Base-by-base conservation (phyloP, 2,797 vertebrate genomes). In the Odontamblyopus lacepedii region DNA sequence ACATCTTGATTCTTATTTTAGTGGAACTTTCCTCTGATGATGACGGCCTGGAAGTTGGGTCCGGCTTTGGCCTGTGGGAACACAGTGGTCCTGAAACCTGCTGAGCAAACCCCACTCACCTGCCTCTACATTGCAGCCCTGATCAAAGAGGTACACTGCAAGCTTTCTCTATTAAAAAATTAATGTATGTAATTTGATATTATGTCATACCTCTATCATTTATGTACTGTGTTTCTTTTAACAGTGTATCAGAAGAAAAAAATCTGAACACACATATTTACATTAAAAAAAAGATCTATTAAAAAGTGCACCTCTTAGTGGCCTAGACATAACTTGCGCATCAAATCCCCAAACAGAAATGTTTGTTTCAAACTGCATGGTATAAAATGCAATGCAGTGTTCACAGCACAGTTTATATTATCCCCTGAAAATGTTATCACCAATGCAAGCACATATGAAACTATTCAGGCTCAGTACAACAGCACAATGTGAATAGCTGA, bases 21-120 rank as follows among this genome's bases (percentile, higher is more conserved):
- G 98, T 99, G 98, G 98, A 99, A 99, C 95, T 99, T 99, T 92
- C 97, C 98, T 81, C 92, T 99, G 88, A 94, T 99, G 94, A 99
- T 99, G 98, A 97, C 96, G 83, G 96, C 96, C 55, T 99, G 98
- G 98, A 99, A 99, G 94, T 94, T 98, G 75, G 98, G 95, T 65
- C 98, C 98, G 8, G 98, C 98, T 0, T 90, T 99, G 67, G 97
- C 97, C 80, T 97, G 97, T 77, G 98, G 98, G 81, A 99, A 99
- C 93, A 98, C 98, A 19, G 95, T 99, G 63, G 92, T 99, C 79
- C 94, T 99, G 78, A 99, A 99, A 87, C 98, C 98, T 1, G 97
- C 98, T n/a, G 97, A 99, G 85, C 97, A 99, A 90, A 98, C 98
- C 5, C 98, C 98, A 0, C 97, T 99, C 89, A 99, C 96, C 16